Percentiles rank a stretch among this genome's conserved stretches.
Evolutionary conservation across 2,113 vertebrate species (phyloP).

Genomic region (Chionodraco myersi): DNA sequence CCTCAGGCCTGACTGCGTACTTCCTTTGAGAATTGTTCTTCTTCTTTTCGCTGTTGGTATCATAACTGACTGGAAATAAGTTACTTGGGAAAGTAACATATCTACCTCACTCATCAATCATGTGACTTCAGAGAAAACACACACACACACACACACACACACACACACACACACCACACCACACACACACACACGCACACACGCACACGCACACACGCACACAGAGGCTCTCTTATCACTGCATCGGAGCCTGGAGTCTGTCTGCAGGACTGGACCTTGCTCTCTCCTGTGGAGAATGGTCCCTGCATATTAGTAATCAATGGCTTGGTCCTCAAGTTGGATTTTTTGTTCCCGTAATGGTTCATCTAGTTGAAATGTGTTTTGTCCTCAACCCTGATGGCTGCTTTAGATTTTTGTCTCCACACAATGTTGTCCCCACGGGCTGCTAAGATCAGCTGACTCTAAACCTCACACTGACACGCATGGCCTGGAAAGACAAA

Average conservation of each 20-base stretch:
- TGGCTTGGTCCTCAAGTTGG: neutral
- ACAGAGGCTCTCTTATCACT: constrained; percentile 16
- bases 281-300: neutral
- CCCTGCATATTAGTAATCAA: constrained; percentile 10
- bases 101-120: constrained; percentile 3
- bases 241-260: constrained; percentile 10
- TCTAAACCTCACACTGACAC: constrained; percentile 31
- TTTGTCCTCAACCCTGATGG: constrained; percentile 22
- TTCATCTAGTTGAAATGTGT: constrained; percentile 13
- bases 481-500: constrained; percentile 23
- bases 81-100: constrained; percentile 13
- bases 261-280: constrained; percentile 40
- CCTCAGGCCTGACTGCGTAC: constrained; percentile 31
- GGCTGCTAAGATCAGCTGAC: constrained; percentile 23
- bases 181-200: too few species aligned
- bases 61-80: neutral
- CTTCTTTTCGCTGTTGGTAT: neutral
- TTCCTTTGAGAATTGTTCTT: constrained; percentile 11
- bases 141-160: neutral
- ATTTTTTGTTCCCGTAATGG: neutral
- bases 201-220: neutral
- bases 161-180: neutral
- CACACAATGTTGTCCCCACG: neutral
- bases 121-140: constrained; percentile 11
- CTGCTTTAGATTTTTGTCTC: constrained; percentile 3